These are phyloP conservation scores for Microctenopoma steveboyesi DNA, from an alignment of 2,797 vertebrate genomes.

Conservation along the genomic window DNA sequence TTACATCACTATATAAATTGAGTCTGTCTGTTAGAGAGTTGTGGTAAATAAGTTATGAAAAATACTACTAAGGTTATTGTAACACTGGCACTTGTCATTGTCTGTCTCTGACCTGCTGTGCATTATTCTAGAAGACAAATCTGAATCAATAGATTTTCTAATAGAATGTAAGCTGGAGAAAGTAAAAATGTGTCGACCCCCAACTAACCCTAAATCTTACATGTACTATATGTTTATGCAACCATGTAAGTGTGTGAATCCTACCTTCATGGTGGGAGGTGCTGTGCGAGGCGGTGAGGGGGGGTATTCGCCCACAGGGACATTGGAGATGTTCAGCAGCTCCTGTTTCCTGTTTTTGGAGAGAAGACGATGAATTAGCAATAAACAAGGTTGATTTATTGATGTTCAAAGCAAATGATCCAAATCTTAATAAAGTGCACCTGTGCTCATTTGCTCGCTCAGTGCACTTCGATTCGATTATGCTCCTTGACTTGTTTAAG, in stretches of 20 bases:
- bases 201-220: background rate
- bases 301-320: conserved; percentile 88
- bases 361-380: conserved; percentile 16
- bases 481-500: background rate
- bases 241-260: conserved; percentile 7
- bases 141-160: conserved; percentile 36
- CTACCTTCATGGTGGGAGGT: conserved; percentile 95
- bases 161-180: conserved; percentile 14
- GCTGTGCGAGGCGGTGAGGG: conserved; percentile 93
- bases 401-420: background rate
- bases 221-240: background rate
- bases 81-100: conserved; percentile 17
- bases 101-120: conserved; percentile 21
- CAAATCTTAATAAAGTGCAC: conserved; percentile 29
- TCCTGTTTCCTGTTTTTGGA: conserved; percentile 91
- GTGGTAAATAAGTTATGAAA: background rate
- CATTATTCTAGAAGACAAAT: conserved; percentile 29
- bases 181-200: background rate
- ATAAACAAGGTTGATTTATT: conserved; percentile 10
- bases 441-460: background rate
- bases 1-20: background rate
- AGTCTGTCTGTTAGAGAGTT: background rate
- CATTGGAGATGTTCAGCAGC: conserved; percentile 89
- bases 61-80: background rate
- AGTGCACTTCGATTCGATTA: conserved; percentile 1